phyloP scores from a whole-genome alignment of 1,140 invertebrate genomes.

The Anoplophora glabripennis region DNA sequence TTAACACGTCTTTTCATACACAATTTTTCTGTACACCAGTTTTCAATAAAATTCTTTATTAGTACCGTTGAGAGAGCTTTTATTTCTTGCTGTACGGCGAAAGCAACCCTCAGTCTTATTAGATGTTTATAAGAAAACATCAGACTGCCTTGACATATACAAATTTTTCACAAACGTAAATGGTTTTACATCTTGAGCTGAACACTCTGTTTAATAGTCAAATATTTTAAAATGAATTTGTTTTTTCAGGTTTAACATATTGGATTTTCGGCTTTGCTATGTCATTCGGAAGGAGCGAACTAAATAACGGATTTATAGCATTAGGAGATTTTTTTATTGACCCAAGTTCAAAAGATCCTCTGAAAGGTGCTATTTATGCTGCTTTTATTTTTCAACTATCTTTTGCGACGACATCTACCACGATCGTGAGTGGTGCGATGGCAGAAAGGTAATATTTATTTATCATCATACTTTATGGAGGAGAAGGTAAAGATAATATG shows the following conservation, averaged over 20 bases:
- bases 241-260: slow-evolving; percentile 75
- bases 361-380: slow-evolving; percentile 76
- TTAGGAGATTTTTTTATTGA: slow-evolving; percentile 71
- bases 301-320: slow-evolving; percentile 72
- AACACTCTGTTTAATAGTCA: background rate
- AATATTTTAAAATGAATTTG: no score
- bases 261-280: slow-evolving; percentile 93
- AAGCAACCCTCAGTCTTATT: no score
- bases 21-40: no score
- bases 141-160: no score
- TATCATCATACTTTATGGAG: no score
- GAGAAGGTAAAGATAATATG: no score
- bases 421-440: slow-evolving; percentile 89
- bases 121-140: no score
- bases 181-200: background rate
- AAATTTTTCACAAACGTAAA: no score
- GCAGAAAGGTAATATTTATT: slow-evolving; percentile 79
- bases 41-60: no score
- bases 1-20: no score
- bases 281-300: slow-evolving; percentile 74
- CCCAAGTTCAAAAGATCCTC: slow-evolving; percentile 61
- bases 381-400: slow-evolving; percentile 85
- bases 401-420: slow-evolving; percentile 88
- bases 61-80: no score
- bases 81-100: no score